Evolutionary conservation across 2,888 invertebrate species (phyloP), one percentile per base, ranked within the genome.

Genomic region (Andricus quercusramuli): DNA sequence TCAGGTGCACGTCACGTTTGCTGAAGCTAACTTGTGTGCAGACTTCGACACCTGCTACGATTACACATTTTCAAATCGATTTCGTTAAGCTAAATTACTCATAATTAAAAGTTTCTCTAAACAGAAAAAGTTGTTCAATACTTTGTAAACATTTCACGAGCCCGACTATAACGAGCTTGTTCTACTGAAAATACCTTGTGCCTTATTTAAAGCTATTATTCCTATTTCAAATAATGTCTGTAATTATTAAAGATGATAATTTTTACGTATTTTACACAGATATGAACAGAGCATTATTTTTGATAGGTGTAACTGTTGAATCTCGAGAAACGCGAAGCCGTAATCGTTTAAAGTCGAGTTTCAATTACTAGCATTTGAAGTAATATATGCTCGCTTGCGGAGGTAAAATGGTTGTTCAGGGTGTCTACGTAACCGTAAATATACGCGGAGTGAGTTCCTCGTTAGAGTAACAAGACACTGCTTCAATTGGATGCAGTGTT

Each of bases 291-390:
- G 59, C 11, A 59, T 22, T 47, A 41, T 70, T 70, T 51, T 70
- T 70, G 29, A 70, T 70, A 70, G 47, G 59, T 22, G 22, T n/a
- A 70, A 70, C 70, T 70, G 51, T 51, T 70, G 51, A 51, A 70
- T 29, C 70, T 70, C 44, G 51, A 51, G 47, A 70, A 70, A 70
- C 51, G 29, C 47, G 20, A 70, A 70, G 51, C 70, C 70, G 51
- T 70, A 70, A 70, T 51, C 70, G 70, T 70, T 51, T 70, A 47
- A 70, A 70, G 70, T 70, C 51, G 47, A 70, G 70, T 70, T 70
- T 70, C 70, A 70, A 70, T 70, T 51, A 70, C 70, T 51, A 70
- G 29, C 51, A 47, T 70, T 70, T 70, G 70, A 29, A 47, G 47
- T 70, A 70, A 70, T 70, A 70, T 70, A 70, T 70, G 70, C 70